Conservation (phyloP, 2,888 invertebrate species). For the Lasius platythorax region DNA sequence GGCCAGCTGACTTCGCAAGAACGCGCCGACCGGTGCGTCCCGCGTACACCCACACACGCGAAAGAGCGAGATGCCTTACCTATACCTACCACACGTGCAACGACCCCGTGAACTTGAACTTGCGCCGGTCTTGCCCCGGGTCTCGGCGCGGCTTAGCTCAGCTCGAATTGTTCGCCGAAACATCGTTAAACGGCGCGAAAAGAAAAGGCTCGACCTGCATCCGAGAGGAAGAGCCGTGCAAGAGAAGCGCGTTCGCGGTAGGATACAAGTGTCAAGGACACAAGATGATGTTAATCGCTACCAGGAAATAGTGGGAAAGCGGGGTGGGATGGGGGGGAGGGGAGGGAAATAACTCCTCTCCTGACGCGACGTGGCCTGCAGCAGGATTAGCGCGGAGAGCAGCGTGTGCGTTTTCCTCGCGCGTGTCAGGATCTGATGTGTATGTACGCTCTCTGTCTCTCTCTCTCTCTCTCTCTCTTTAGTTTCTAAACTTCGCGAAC, state of each 20-base stretch:
- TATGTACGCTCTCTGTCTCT: too few species aligned
- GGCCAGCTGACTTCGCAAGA: slow-evolving; percentile 69
- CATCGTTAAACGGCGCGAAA: slow-evolving; percentile 39
- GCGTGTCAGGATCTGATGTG: slow-evolving; percentile 62
- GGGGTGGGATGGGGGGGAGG: too few species aligned
- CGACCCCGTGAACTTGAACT: slow-evolving; percentile 76
- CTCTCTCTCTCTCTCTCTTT: neutral
- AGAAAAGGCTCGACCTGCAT: slow-evolving; percentile 26
- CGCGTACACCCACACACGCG: slow-evolving; percentile 47
- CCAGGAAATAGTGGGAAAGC: slow-evolving; percentile 59
- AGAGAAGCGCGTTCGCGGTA: slow-evolving; percentile 30
- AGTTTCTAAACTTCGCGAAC: slow-evolving; percentile 55
- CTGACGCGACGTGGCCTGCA: slow-evolving; percentile 20
- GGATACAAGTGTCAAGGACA: slow-evolving; percentile 43
- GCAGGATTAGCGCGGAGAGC: slow-evolving; percentile 33
- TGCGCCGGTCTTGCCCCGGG: slow-evolving; percentile 44
- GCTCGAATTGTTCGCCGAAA: slow-evolving; percentile 55
- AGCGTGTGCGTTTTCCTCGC: slow-evolving; percentile 58
- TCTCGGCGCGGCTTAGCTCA: neutral
- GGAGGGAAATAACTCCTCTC: neutral
- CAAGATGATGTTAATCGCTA: slow-evolving; percentile 71
- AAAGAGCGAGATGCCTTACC: slow-evolving; percentile 12
- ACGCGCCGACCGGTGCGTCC: slow-evolving; percentile 36
- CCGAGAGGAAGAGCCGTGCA: slow-evolving; percentile 10
- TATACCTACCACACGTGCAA: slow-evolving; percentile 65